Evolutionary conservation across 64 coral and sea anemone genomes (phyloP).

Genomic region (Montipora capricornis): DNA sequence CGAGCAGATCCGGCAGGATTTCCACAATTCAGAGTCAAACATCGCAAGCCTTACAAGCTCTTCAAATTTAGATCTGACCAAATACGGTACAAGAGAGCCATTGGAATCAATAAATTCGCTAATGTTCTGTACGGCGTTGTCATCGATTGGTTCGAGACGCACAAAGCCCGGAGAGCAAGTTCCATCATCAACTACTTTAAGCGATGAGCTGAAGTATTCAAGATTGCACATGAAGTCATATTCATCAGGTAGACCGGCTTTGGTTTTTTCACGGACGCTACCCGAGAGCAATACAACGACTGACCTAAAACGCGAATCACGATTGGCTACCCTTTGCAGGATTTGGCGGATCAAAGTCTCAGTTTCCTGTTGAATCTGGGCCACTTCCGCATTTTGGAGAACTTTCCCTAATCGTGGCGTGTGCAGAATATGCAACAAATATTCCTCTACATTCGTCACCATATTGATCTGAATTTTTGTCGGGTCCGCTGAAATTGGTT

Average conservation of each 20-base stretch:
- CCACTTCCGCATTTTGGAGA: slow-evolving; percentile 43
- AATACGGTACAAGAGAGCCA: slow-evolving; percentile 34
- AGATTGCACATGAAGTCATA: slow-evolving; percentile 69
- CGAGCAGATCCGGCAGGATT: slow-evolving; percentile 48
- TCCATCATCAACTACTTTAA: slow-evolving; percentile 34
- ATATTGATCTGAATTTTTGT: slow-evolving; percentile 35
- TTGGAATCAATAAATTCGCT: slow-evolving; percentile 38
- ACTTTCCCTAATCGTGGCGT: slow-evolving; percentile 62
- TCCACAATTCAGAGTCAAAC: slow-evolving; percentile 55
- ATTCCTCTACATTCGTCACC: slow-evolving; percentile 32
- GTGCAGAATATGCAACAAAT: slow-evolving; percentile 52
- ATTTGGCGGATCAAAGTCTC: slow-evolving; percentile 45
- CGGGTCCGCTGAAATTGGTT: slow-evolving; percentile 13
- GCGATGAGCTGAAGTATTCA: slow-evolving; percentile 29
- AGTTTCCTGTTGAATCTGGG: slow-evolving; percentile 42
- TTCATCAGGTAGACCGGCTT: slow-evolving; percentile 59
- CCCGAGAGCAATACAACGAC: slow-evolving; percentile 34
- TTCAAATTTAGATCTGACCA: slow-evolving; percentile 33
- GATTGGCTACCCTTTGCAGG: slow-evolving; percentile 24
- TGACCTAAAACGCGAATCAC: slow-evolving; percentile 47
- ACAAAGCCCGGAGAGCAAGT: slow-evolving; percentile 60
- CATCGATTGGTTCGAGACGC: slow-evolving; percentile 5
- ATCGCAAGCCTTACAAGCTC: slow-evolving; percentile 1
- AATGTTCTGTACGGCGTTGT: not conserved
- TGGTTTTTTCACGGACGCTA: slow-evolving; percentile 65